Percentiles rank a stretch among this genome's conserved stretches.
Evolutionary conservation across 2,888 invertebrate species (phyloP).

Genomic region (Agrotis exclamationis): DNA sequence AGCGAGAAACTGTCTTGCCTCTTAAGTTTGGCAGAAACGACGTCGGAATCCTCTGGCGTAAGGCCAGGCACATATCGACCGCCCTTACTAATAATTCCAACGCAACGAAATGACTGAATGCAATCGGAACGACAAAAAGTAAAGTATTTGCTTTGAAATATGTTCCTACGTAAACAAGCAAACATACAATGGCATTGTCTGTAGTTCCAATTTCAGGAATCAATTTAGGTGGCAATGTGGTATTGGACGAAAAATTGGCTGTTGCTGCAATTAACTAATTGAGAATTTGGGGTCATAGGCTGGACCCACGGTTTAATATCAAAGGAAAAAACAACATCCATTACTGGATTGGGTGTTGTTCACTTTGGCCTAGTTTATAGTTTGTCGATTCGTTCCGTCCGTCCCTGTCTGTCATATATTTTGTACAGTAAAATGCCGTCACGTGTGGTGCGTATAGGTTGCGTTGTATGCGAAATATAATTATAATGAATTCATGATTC

Average conservation of each 20-base stretch:
- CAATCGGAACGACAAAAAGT: slow-evolving; percentile 44
- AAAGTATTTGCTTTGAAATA: slow-evolving; percentile 38
- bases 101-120: slow-evolving; percentile 70
- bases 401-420: too few species aligned
- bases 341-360: slow-evolving; percentile 20
- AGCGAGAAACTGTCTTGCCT: slow-evolving; percentile 60
- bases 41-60: slow-evolving; percentile 71
- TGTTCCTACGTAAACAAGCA: slow-evolving; percentile 26
- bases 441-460: too few species aligned
- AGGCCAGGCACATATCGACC: slow-evolving; percentile 80
- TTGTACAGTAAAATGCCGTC: too few species aligned
- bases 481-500: too few species aligned
- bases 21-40: slow-evolving; percentile 62
- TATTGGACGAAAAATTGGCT: slow-evolving; percentile 2
- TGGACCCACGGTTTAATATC: background rate
- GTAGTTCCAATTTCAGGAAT: slow-evolving; percentile 30
- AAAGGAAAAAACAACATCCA: slow-evolving; percentile 18
- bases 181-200: slow-evolving; percentile 8
- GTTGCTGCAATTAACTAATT: slow-evolving; percentile 33
- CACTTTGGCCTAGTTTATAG: slow-evolving; percentile 3
- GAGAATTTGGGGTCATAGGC: slow-evolving; percentile 13
- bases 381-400: too few species aligned
- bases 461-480: too few species aligned
- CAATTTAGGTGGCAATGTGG: slow-evolving; percentile 1
- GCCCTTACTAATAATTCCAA: slow-evolving; percentile 60